Evolutionary conservation across 1,140 invertebrate genomes (phyloP).

Genomic region (Phymorhynchus buccinoides): DNA sequence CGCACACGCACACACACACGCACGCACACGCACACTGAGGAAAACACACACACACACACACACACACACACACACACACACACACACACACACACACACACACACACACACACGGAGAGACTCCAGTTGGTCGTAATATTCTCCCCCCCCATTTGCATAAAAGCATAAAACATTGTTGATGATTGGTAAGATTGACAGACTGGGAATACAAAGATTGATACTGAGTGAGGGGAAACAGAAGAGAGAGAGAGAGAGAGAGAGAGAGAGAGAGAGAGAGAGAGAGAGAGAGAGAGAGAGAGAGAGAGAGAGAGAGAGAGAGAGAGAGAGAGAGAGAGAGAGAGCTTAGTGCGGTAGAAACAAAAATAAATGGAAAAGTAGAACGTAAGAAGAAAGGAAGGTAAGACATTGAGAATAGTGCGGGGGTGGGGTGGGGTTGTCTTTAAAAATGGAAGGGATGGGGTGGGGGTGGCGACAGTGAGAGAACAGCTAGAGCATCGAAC

Average conservation of each 20-base stretch:
- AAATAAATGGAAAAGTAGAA: background rate
- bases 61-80: constrained; percentile 2
- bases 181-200: too few species aligned
- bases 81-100: constrained; percentile 10
- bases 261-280: too few species aligned
- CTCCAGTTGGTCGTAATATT: too few species aligned
- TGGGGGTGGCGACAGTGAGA: too few species aligned
- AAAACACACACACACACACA: background rate
- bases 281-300: background rate
- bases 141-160: background rate
- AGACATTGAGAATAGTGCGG: too few species aligned
- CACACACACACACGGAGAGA: background rate
- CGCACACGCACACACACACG: background rate
- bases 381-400: too few species aligned
- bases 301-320: background rate
- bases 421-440: too few species aligned
- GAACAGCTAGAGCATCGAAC: too few species aligned
- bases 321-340: background rate
- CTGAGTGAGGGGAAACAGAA: background rate
- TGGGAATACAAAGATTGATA: background rate
- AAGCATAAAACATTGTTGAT: background rate
- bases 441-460: too few species aligned
- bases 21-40: background rate
- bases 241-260: background rate
- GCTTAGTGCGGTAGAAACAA: too few species aligned